Conservation (phyloP, 2,888 invertebrate species). For the Ashinkailepas kermadecensis region DNA sequence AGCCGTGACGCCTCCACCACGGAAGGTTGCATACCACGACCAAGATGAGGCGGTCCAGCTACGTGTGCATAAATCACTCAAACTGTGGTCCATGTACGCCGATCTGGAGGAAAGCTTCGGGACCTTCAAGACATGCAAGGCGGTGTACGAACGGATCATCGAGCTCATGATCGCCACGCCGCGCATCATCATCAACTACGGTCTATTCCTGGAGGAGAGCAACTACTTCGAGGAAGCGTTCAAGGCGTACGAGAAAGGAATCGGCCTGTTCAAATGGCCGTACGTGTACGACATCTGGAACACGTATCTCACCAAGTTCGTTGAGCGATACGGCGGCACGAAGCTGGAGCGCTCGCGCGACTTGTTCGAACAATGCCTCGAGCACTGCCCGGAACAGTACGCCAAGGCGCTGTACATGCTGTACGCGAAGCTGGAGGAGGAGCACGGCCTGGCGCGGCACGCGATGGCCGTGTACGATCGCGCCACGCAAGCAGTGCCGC, state of each 20-base stretch:
- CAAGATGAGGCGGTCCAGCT: no score
- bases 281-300: constrained; percentile 99
- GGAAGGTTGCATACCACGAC: no score
- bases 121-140: no score
- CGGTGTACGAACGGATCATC: no score
- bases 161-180: no score
- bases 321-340: constrained; percentile 86
- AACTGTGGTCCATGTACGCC: no score
- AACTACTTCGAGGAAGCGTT: constrained; percentile 99
- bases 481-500: constrained; percentile 82
- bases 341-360: constrained; percentile 95
- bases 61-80: no score
- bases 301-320: constrained; percentile 93
- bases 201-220: no score
- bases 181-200: no score
- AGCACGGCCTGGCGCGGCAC: constrained; percentile 92
- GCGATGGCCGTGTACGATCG: constrained; percentile 99
- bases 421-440: constrained; percentile 97
- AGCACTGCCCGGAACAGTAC: constrained; percentile 90
- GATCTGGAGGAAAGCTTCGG: no score
- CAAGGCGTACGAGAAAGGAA: constrained; percentile 88
- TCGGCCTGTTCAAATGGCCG: constrained; percentile 97
- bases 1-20: no score
- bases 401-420: constrained; percentile 89
- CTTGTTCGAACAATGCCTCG: constrained; percentile 96